These are phyloP conservation scores for Pachliopta kotzebuea DNA, from an alignment of 2,888 invertebrate species.

Conservation along the genomic window DNA sequence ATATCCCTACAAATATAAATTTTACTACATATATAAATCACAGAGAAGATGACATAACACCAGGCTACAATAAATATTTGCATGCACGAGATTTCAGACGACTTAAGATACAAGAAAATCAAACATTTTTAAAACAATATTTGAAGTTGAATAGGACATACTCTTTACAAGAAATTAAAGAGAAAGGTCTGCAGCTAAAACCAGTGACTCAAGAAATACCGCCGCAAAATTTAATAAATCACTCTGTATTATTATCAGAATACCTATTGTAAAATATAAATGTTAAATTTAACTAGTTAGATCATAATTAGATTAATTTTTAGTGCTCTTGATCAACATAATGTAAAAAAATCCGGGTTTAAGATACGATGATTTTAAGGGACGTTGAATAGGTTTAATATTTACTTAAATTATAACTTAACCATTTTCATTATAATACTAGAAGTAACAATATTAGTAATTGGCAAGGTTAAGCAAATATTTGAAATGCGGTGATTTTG, in stretches of 20 bases:
- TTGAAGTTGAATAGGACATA: slow-evolving; percentile 53
- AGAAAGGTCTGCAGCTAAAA: slow-evolving; percentile 50
- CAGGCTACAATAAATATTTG: slow-evolving; percentile 39
- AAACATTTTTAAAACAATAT: slow-evolving; percentile 39
- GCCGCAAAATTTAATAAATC: slow-evolving; percentile 44
- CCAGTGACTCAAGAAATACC: slow-evolving; percentile 35
- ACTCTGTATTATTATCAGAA: slow-evolving; percentile 58
- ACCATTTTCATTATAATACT: not conserved
- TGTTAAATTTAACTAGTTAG: slow-evolving; percentile 12
- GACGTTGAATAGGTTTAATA: not conserved
- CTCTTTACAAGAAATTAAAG: slow-evolving; percentile 54
- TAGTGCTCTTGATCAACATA: not conserved
- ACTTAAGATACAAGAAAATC: slow-evolving; percentile 50
- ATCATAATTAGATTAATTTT: not conserved
- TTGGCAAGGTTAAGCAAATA: too few species aligned
- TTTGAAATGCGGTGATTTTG: too few species aligned
- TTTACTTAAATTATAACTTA: not conserved
- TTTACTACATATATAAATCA: slow-evolving; percentile 16
- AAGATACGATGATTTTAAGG: slow-evolving; percentile 2
- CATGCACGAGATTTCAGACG: slow-evolving; percentile 61
- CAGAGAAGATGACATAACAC: slow-evolving; percentile 29
- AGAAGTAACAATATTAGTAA: not conserved
- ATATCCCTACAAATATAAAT: slow-evolving; percentile 28
- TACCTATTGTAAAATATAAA: slow-evolving; percentile 58
- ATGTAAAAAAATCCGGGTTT: not conserved